A percentile compares a stretch with the other conserved stretches of the same genome.
These are phyloP conservation scores for Python bivittatus DNA, from an alignment of 2,113 vertebrate species.

Conservation along the genomic window DNA sequence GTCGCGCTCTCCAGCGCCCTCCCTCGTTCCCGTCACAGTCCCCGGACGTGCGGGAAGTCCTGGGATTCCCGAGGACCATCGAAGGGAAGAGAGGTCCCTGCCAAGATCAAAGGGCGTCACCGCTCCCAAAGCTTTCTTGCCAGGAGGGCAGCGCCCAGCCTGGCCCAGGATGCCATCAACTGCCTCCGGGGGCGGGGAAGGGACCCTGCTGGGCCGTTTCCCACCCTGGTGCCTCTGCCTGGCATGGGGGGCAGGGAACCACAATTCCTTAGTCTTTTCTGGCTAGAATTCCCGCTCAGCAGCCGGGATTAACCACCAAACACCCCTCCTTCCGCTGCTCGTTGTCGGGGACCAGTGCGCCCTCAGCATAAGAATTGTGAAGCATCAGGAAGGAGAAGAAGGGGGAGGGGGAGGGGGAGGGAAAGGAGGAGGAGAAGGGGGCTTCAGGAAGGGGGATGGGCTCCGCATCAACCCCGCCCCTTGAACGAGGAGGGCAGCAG, in stretches of 20 bases:
- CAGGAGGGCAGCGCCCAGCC: neutral
- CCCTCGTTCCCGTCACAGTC: neutral
- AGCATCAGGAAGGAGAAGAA: neutral
- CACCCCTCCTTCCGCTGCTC: neutral
- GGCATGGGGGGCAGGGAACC: neutral
- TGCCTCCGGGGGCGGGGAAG: neutral
- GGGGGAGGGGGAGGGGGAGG: neutral
- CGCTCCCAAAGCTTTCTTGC: neutral
- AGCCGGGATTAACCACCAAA: neutral
- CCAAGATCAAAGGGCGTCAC: neutral
- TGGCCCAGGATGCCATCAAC: neutral
- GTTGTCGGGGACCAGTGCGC: neutral
- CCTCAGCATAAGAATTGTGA: too few species aligned
- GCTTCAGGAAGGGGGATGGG: neutral
- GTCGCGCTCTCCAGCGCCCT: neutral
- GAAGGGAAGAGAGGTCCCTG: neutral
- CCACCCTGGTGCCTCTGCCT: neutral
- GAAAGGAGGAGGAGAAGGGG: rapidly evolving
- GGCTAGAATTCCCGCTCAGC: neutral
- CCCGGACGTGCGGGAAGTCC: neutral
- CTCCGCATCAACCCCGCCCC: neutral
- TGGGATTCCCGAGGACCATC: neutral
- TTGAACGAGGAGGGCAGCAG: neutral
- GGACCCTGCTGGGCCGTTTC: neutral
- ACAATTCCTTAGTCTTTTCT: neutral